phyloP scores from a whole-genome alignment of 23 tunicate species.

The Styela clava region DNA sequence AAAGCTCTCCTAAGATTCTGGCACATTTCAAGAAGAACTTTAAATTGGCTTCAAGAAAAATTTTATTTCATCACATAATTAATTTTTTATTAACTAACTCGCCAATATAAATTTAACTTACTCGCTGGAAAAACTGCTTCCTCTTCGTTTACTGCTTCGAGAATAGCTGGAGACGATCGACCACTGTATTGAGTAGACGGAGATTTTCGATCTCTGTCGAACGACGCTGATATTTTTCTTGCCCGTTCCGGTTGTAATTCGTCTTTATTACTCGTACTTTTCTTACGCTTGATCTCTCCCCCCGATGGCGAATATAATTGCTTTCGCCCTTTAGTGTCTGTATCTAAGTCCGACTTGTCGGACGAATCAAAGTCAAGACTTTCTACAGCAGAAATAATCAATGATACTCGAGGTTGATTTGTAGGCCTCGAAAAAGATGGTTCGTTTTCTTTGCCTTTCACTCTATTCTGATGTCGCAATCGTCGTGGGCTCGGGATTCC shows the following conservation, averaged over 20 bases:
- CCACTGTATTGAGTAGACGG: neutral
- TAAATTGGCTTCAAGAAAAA: too few relatives aligned
- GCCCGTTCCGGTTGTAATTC: neutral
- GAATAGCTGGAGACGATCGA: neutral
- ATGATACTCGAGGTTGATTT: neutral
- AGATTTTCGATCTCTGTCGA: neutral
- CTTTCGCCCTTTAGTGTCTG: neutral
- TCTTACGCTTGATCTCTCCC: neutral
- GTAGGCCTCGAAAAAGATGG: slow-evolving; percentile 10
- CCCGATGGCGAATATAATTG: slow-evolving; percentile 1
- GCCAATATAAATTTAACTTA: too few relatives aligned
- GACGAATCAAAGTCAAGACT: slow-evolving; percentile 4
- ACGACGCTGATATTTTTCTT: neutral
- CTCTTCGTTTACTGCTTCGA: neutral
- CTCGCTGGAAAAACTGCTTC: neutral
- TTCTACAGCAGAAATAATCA: slow-evolving; percentile 1
- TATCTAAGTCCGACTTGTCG: neutral
- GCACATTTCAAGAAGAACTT: too few relatives aligned
- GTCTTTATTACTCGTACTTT: neutral
- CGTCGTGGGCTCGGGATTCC: neutral
- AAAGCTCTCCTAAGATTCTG: too few relatives aligned
- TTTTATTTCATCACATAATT: too few relatives aligned
- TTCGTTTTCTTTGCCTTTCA: slow-evolving; percentile 15
- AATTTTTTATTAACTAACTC: too few relatives aligned
- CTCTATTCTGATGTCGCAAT: slow-evolving; percentile 3